phyloP scores from a whole-genome alignment of 2,888 invertebrate species.

The Theristus sp. region DNA sequence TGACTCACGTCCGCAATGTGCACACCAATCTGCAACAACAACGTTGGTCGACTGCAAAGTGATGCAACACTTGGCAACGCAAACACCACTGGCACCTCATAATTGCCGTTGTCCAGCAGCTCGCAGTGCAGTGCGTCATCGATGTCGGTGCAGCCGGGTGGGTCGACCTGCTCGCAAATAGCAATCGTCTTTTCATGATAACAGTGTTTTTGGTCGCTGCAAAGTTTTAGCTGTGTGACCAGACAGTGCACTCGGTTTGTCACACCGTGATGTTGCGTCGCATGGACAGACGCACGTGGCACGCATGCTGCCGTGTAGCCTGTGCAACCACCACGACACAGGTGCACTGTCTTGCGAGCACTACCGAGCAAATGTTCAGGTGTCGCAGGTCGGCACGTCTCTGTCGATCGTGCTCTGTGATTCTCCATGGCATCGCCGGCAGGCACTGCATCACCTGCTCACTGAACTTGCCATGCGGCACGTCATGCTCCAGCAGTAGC shows the following conservation, averaged over 20 bases:
- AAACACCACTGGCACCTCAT: constrained; percentile 39
- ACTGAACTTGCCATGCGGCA: constrained; percentile 78
- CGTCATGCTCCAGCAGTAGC: constrained; percentile 79
- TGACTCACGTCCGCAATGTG: constrained; percentile 98
- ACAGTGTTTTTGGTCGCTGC: too few relatives aligned
- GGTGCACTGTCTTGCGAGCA: too few relatives aligned
- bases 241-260: too few relatives aligned
- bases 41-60: too few relatives aligned
- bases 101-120: constrained; percentile 48
- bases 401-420: constrained; percentile 49
- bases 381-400: constrained; percentile 60
- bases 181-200: constrained; percentile 5
- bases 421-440: constrained; percentile 70
- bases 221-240: too few relatives aligned
- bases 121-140: constrained; percentile 90
- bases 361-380: constrained; percentile 50
- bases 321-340: too few relatives aligned
- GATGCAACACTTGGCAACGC: constrained; percentile 11
- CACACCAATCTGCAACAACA: constrained; percentile 63
- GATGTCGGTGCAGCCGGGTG: constrained; percentile 94
- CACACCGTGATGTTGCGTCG: too few relatives aligned
- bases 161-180: constrained; percentile 42
- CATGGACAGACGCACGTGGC: too few relatives aligned
- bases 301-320: too few relatives aligned
- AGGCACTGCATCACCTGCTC: constrained; percentile 60